These are phyloP conservation scores for Elanus axillaris DNA, from an alignment of 2,113 vertebrate genomes.

Conservation along the genomic window DNA sequence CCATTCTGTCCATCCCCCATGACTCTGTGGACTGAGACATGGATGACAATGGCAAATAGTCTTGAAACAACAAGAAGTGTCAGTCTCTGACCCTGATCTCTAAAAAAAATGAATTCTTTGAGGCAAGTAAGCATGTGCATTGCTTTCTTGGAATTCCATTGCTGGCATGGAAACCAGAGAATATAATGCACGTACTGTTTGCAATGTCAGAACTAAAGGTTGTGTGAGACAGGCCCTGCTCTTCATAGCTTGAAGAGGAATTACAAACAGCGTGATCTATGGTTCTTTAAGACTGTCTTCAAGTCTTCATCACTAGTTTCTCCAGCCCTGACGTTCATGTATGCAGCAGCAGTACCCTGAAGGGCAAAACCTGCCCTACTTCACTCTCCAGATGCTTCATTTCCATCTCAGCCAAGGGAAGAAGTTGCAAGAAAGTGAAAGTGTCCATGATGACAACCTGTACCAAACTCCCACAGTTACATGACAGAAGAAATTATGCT, in stretches of 20 bases:
- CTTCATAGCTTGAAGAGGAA: background rate
- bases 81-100: background rate
- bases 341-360: background rate
- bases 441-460: background rate
- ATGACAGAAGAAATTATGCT: background rate
- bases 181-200: background rate
- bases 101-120: background rate
- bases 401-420: background rate
- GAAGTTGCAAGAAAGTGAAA: background rate
- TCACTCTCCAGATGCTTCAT: background rate
- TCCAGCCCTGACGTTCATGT: background rate
- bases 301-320: background rate
- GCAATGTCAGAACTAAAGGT: background rate
- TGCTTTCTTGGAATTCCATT: no score
- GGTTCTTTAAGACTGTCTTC: background rate
- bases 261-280: background rate
- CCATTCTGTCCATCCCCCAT: background rate
- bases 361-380: background rate
- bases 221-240: background rate
- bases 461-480: background rate
- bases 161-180: background rate
- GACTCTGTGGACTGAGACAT: background rate
- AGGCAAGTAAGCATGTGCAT: background rate
- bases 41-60: background rate
- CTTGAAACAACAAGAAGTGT: background rate